Evolutionary conservation across 2,113 vertebrate genomes (phyloP), one percentile per base, ranked within the genome.

Genomic region (Cavia aperea): DNA sequence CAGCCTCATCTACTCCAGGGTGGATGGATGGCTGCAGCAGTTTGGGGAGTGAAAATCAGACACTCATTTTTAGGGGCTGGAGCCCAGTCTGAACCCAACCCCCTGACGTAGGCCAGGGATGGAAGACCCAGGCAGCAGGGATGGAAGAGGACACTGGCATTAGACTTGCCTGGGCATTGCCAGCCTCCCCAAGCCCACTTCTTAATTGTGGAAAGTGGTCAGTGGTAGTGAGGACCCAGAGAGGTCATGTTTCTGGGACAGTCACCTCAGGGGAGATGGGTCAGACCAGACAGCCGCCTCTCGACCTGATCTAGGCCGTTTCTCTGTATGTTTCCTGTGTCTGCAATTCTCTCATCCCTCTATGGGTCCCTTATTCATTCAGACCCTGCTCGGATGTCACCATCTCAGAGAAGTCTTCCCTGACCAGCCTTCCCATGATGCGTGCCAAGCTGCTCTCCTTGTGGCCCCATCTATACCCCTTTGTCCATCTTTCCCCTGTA

Each of bases 281-380:
- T 14, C 31, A 15, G 36, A 2, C 4, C 0, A 2, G 13, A 8
- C 68, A 14, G 1, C 62, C 13, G 0, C 46, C 7, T 56, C 49
- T 63, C 65, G 7, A 29, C 46, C 65, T 56, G 16, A 73, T 14
- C 10, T 10, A 23, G 33, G 33, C 94, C 56, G 26, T 91, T 72
- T 79, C 11, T 78, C 62, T 33, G n/a, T 39, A 81, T 65, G 13
- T 56, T 81, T 68, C 51, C 36, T 36, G 43, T 39, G 23, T 60
- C 82, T 68, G 33, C 63, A 81, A 33, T 15, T 62, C 49, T 66
- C 19, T 18, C 14, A 4, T 4, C 21, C 7, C 26, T 19, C 23
- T 26, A 4, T 43, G 15, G 43, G 29, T 49, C 63, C 43, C 14
- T 87, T 56, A 21, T 43, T 62, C n/a, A 26, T 79, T 72, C 43